Percentiles rank a stretch among this genome's conserved stretches.
These are phyloP conservation scores for Callyntrura guangdongensis DNA, from an alignment of 2,888 invertebrate genomes.

Conservation along the genomic window DNA sequence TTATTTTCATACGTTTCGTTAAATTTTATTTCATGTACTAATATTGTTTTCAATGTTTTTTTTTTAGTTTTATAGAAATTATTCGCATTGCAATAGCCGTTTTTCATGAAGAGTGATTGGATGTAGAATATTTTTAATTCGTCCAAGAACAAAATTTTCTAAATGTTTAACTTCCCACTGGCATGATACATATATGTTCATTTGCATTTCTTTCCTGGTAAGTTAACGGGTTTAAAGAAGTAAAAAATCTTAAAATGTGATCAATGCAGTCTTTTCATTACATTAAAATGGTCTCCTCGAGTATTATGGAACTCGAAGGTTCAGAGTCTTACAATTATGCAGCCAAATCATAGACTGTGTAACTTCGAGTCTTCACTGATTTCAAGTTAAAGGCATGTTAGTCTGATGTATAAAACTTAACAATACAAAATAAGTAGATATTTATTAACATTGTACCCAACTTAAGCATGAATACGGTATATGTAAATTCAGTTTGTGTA, in stretches of 20 bases:
- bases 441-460: slow-evolving; percentile 12
- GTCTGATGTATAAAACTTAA: slow-evolving; percentile 47
- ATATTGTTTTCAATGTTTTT: not conserved
- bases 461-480: not conserved
- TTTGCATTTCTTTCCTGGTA: slow-evolving; percentile 19
- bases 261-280: slow-evolving; percentile 77
- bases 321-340: slow-evolving; percentile 76
- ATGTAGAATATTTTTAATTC: too few species aligned
- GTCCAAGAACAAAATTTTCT: not conserved
- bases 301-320: slow-evolving; percentile 76
- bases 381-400: slow-evolving; percentile 62
- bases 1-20: too few species aligned
- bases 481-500: not conserved
- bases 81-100: too few species aligned
- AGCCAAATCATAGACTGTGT: slow-evolving; percentile 78
- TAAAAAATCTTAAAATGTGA: slow-evolving; percentile 65
- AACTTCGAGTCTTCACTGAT: slow-evolving; percentile 73
- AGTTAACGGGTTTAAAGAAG: slow-evolving; percentile 66
- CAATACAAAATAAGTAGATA: slow-evolving; percentile 7
- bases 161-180: not conserved
- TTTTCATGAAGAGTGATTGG: too few species aligned
- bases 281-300: slow-evolving; percentile 76
- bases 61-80: not conserved
- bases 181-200: not conserved
- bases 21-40: too few species aligned